Base-by-base conservation (phyloP, 35 echinoderm and acorn worm species). In the Stichopus chloronotus region DNA sequence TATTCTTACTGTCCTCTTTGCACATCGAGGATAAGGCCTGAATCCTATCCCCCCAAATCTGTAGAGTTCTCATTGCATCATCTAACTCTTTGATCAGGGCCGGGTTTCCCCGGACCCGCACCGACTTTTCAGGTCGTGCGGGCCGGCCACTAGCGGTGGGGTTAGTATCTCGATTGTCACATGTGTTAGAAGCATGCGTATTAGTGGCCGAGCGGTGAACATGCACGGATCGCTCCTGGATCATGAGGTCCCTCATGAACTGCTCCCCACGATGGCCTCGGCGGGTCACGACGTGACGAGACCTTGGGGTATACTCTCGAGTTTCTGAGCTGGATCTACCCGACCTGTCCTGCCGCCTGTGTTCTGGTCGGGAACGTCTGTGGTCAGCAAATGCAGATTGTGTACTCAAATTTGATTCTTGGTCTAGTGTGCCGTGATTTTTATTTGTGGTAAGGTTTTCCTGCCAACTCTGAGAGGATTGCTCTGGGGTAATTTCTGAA, bases 241-340 rank as follows among this genome's bases (percentile, higher is more conserved):
- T 72, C 87, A n/a, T 71, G 8, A 89, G 61, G 87, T 59, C 87
- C 14, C 71, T 89, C 60, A n/a, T 72, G 52, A 71, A 72, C n/a
- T 17, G 59, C 6, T 72, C 87, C n/a, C 60, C 55, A 20, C 87
- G 22, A 61, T 17, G 53, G 9, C 59, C 59, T 8, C 25, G 23
- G n/a, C 8, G 21, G 52, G 25, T 83, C 52, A 12, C 24, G 16
- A 16, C 80, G n/a, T 72, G 57, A 58, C 58, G 54, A 58, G 19
- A 22, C 24, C 82, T 85, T 12, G 87, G 87, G 60, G 65, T 72
- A 25, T 89, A 89, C 25, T 91, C 90, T 19, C 90, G 78, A 5
- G 90, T 91, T 55, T 91, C 90, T 78, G 90, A 91, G 8, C 58
- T 91, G n/a, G 90, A 91, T n/a, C 90, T 78, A 12, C 23, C 8